A percentile compares a stretch with the other conserved stretches of the same genome.
Conservation (phyloP, 2,113 vertebrate genomes). For the Artemisiospiza belli region DNA sequence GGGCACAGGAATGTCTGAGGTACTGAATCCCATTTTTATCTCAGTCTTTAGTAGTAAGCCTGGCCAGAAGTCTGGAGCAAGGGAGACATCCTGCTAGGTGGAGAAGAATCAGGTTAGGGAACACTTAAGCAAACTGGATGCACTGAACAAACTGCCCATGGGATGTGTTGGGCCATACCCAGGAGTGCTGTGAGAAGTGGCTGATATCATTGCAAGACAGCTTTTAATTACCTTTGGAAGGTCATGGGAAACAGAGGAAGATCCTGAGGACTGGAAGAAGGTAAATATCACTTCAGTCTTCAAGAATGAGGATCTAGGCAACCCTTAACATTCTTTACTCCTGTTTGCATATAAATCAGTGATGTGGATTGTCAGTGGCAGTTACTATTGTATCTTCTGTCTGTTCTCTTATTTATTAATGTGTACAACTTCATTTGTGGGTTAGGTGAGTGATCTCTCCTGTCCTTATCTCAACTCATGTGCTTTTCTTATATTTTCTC, state of each 20-base stretch:
- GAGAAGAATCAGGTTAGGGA: neutral
- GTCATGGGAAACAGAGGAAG: neutral
- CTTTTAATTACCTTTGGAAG: neutral
- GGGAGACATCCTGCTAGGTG: neutral
- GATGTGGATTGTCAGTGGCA: neutral
- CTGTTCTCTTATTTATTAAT: neutral
- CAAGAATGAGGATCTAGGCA: neutral
- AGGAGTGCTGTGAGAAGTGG: neutral
- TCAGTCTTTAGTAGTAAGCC: neutral
- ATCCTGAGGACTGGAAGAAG: neutral
- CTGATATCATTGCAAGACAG: neutral
- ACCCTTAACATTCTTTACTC: neutral
- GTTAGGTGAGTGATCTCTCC: neutral
- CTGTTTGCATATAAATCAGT: neutral
- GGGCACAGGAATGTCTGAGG: neutral
- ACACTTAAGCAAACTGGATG: neutral
- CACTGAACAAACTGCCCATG: neutral
- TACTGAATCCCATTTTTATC: neutral
- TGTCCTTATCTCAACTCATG: neutral
- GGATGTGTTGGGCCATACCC: neutral
- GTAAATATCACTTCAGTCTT: neutral
- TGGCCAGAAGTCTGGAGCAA: neutral
- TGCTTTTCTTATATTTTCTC: neutral
- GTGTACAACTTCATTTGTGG: neutral
- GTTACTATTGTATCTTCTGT: neutral